Conservation (phyloP, 1,140 invertebrate genomes). For the Drosophila ohnishii region DNA sequence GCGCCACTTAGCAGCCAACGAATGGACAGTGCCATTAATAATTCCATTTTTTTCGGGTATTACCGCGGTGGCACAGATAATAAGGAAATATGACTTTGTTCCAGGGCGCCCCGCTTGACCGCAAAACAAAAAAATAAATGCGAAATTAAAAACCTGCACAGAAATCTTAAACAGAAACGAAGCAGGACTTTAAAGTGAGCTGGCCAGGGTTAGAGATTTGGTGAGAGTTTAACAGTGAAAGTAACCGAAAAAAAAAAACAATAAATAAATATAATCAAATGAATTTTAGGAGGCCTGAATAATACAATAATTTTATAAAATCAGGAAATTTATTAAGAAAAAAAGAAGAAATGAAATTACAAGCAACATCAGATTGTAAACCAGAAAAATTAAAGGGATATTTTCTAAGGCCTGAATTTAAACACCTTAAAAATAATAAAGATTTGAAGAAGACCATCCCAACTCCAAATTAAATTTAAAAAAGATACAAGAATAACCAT, state of each 20-base stretch:
- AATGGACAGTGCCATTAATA: conserved; percentile 79
- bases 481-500: too few relatives aligned
- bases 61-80: conserved; percentile 63
- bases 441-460: too few relatives aligned
- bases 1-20: conserved; percentile 76
- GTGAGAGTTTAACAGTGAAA: neutral
- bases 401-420: too few relatives aligned
- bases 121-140: conserved; percentile 20
- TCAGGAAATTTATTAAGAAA: too few relatives aligned
- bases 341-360: too few relatives aligned
- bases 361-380: too few relatives aligned
- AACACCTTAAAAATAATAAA: too few relatives aligned
- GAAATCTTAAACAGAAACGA: conserved; percentile 4
- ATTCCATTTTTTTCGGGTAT: conserved; percentile 68
- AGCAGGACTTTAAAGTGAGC: neutral
- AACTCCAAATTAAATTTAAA: too few relatives aligned
- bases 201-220: neutral
- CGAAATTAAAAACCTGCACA: conserved; percentile 6
- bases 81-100: conserved; percentile 76
- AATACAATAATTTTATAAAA: too few relatives aligned
- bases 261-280: conserved; percentile 29
- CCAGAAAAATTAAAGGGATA: too few relatives aligned
- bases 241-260: neutral
- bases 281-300: too few relatives aligned
- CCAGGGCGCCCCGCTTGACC: conserved; percentile 17